Conservation (phyloP, 2,888 invertebrate species). For the Eretmocerus hayati region DNA sequence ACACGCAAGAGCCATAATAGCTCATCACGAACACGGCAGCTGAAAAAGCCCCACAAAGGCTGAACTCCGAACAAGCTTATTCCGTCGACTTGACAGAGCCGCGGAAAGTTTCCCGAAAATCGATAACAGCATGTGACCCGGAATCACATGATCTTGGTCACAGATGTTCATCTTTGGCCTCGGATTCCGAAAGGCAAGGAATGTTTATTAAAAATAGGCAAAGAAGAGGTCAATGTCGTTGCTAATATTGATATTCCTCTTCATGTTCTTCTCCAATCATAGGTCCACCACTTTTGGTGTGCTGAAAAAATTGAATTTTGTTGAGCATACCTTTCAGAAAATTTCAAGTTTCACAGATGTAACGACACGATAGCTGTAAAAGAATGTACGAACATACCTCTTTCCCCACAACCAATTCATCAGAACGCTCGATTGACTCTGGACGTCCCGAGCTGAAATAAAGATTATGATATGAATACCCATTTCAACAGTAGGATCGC, state of each 20-base stretch:
- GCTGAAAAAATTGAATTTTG: too few relatives aligned
- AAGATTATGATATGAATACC: neutral
- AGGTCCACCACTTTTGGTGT: conserved; percentile 46
- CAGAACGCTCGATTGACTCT: conserved; percentile 72
- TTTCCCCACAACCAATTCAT: conserved; percentile 78
- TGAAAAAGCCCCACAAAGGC: conserved; percentile 8
- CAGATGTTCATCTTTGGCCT: conserved; percentile 16
- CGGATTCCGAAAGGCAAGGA: conserved; percentile 13
- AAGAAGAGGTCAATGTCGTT: conserved; percentile 8
- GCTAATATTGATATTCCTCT: conserved; percentile 1
- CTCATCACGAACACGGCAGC: neutral
- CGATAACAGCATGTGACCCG: conserved; percentile 12
- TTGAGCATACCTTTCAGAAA: too few relatives aligned
- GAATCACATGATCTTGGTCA: conserved; percentile 4
- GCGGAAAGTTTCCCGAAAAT: conserved; percentile 5
- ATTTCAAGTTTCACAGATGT: too few relatives aligned
- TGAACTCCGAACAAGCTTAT: neutral
- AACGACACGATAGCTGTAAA: too few relatives aligned
- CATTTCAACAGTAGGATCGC: neutral
- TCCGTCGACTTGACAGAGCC: conserved; percentile 1
- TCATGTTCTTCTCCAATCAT: conserved; percentile 33
- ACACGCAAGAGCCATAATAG: neutral
- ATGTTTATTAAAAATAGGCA: conserved; percentile 12
- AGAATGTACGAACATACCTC: conserved; percentile 51
- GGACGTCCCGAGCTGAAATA: conserved; percentile 64